Evolutionary conservation across 2,113 vertebrate genomes (phyloP).

Genomic region (Carassius gibelio): DNA sequence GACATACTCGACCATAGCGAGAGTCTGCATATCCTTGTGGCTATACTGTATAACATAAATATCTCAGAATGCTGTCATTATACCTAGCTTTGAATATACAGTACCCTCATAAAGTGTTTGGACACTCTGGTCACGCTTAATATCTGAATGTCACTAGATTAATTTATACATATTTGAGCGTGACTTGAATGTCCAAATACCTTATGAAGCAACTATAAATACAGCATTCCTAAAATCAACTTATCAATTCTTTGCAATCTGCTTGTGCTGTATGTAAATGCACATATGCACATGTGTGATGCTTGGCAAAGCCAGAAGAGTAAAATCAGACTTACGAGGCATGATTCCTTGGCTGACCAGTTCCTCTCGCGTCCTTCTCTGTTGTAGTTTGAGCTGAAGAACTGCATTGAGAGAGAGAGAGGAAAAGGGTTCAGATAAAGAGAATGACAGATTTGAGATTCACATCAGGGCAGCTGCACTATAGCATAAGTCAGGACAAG

Average conservation of each 20-base stretch:
- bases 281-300: background rate
- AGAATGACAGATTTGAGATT: slow-evolving; percentile 16
- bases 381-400: slow-evolving; percentile 98
- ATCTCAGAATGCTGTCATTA: background rate
- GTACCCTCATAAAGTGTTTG: background rate
- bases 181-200: background rate
- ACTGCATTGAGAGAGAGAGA: slow-evolving; percentile 81
- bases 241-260: background rate
- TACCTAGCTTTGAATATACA: background rate
- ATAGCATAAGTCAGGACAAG: slow-evolving; percentile 19
- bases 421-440: slow-evolving; percentile 33
- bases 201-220: background rate
- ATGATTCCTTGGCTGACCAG: slow-evolving; percentile 99
- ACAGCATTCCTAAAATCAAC: background rate
- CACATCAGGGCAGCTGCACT: background rate
- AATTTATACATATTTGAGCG: background rate
- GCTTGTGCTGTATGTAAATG: background rate
- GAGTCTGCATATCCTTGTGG: background rate
- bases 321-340: slow-evolving; percentile 88
- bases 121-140: background rate
- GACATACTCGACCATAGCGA: background rate
- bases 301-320: background rate
- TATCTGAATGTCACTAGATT: background rate
- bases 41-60: background rate
- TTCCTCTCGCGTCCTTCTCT: slow-evolving; percentile 94